Percentiles rank a stretch among this genome's conserved stretches.
These are phyloP conservation scores for Drosophila nasuta DNA, from an alignment of 1,140 invertebrate species.

Conservation along the genomic window DNA sequence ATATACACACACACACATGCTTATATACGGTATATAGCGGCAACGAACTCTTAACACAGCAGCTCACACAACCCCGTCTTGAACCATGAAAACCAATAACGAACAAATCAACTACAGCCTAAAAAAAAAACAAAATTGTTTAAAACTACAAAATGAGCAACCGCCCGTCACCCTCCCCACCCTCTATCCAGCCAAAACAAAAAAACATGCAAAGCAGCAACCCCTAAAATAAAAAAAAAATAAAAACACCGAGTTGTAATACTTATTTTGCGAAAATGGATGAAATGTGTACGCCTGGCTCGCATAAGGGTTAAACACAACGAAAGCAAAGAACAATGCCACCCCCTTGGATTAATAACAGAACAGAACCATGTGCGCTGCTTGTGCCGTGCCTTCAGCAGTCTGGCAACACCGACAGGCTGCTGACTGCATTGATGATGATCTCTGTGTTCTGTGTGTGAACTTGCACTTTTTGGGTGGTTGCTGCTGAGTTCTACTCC, in stretches of 20 bases:
- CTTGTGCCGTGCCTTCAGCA: constrained; percentile 21
- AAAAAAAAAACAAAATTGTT: constrained; percentile 35
- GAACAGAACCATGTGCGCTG: constrained; percentile 16
- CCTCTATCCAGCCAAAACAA: background rate
- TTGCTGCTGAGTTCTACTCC: constrained; percentile 16
- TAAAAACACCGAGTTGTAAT: constrained; percentile 59
- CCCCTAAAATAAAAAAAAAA: constrained; percentile 57
- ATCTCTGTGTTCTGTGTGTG: constrained; percentile 10
- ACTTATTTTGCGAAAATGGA: constrained; percentile 60
- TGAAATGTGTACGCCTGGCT: constrained; percentile 23
- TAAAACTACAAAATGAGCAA: constrained; percentile 69
- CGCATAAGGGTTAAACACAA: constrained; percentile 69
- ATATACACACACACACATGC: constrained; percentile 16
- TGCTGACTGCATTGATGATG: constrained; percentile 30
- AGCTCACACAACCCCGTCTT: constrained; percentile 30
- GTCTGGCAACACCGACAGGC: constrained; percentile 52
- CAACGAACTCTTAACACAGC: constrained; percentile 2
- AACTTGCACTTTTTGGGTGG: constrained; percentile 39
- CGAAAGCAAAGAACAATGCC: constrained; percentile 45
- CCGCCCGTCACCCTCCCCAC: constrained; percentile 17
- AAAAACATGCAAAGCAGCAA: constrained; percentile 26
- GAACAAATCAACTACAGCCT: constrained; percentile 2
- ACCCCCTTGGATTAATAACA: constrained; percentile 54
- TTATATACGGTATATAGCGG: constrained; percentile 20
- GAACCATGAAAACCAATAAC: constrained; percentile 23